Conservation (phyloP, 2,113 vertebrate species). For the Phrynocephalus versicolor region DNA sequence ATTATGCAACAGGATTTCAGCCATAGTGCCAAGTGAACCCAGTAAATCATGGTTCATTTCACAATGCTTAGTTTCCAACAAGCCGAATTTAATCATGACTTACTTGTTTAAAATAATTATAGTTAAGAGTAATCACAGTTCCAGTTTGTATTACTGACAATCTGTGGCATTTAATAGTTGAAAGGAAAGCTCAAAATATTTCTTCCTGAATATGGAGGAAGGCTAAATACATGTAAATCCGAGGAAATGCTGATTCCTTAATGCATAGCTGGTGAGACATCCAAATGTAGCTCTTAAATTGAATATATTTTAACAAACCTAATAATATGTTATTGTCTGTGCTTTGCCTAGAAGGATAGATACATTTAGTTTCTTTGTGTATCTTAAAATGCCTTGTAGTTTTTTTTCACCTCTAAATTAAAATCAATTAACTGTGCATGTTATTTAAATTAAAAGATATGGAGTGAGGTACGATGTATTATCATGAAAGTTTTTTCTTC, state of each 20-base stretch:
- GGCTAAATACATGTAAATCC: too few species aligned
- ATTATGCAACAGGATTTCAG: too few species aligned
- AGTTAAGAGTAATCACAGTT: not conserved
- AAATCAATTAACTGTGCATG: not conserved
- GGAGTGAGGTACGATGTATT: not conserved
- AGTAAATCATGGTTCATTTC: not conserved
- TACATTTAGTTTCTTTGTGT: not conserved
- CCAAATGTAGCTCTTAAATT: not conserved
- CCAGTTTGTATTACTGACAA: not conserved
- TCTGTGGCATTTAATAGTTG: not conserved
- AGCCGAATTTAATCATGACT: not conserved
- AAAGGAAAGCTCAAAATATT: not conserved
- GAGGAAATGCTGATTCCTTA: not conserved
- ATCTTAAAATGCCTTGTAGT: not conserved
- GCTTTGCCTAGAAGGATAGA: not conserved
- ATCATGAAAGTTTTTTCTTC: not conserved
- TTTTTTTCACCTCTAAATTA: too few species aligned
- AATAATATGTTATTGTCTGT: not conserved
- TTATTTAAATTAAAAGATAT: accelerated
- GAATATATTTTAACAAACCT: not conserved
- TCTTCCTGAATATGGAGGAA: not conserved
- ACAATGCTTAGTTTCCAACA: not conserved
- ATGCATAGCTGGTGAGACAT: not conserved
- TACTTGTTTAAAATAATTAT: not conserved
- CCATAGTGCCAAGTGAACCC: not conserved